These are phyloP conservation scores for Apoda limacodes DNA, from an alignment of 2,888 invertebrate genomes.

Conservation along the genomic window DNA sequence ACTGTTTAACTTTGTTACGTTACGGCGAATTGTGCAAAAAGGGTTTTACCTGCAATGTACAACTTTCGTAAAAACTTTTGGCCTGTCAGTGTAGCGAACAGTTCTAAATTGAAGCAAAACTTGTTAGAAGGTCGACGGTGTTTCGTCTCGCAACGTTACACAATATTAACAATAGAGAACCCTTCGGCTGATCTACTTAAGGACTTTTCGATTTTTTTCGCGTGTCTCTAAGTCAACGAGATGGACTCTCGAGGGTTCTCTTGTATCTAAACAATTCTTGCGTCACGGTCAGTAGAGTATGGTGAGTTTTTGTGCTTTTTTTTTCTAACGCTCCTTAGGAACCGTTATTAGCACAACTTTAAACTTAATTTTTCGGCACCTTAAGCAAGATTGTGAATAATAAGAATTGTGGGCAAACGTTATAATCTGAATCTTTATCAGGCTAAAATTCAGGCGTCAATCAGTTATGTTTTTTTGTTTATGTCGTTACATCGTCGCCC, in stretches of 20 bases:
- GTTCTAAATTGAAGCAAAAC: background rate
- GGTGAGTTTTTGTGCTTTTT: constrained; percentile 44
- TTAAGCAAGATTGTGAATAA: constrained; percentile 36
- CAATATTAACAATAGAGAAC: constrained; percentile 59
- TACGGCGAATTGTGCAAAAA: constrained; percentile 65
- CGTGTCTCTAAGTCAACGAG: constrained; percentile 60
- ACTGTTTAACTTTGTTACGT: constrained; percentile 37
- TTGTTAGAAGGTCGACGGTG: constrained; percentile 18
- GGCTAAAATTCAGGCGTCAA: too few relatives aligned
- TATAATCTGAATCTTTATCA: too few relatives aligned
- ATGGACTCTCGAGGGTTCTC: constrained; percentile 53
- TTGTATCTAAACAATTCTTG: constrained; percentile 66
- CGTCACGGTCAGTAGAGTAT: constrained; percentile 64
- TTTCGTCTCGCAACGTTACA: constrained; percentile 63
- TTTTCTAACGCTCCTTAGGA: constrained; percentile 27
- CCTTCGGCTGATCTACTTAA: constrained; percentile 55
- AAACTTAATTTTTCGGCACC: constrained; percentile 37
- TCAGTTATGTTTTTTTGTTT: too few relatives aligned
- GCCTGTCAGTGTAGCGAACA: background rate
- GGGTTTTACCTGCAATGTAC: constrained; percentile 59
- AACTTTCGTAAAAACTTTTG: too few relatives aligned
- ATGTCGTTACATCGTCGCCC: too few relatives aligned
- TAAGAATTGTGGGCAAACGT: too few relatives aligned
- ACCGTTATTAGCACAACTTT: constrained; percentile 40
- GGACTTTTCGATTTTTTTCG: constrained; percentile 47